Conservation (phyloP, 2,113 vertebrate genomes). For the Phalacrocorax carbo region DNA sequence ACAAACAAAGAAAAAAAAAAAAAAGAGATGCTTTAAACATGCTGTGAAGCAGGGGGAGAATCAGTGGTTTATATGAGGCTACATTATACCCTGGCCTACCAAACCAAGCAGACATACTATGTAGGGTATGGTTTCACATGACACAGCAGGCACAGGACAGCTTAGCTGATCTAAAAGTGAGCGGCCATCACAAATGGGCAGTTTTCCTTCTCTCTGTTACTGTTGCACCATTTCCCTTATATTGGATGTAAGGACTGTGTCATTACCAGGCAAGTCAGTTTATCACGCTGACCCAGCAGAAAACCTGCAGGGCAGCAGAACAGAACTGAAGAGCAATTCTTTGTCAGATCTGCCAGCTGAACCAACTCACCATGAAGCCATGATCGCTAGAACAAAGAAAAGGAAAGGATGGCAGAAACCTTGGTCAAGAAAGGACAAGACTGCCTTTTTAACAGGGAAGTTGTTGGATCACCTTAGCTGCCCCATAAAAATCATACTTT, state of each 20-base stretch:
- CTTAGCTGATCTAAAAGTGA: background rate
- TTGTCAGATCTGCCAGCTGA: background rate
- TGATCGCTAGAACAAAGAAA: background rate
- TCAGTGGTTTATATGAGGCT: background rate
- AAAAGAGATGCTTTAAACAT: background rate
- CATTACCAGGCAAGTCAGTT: accelerated
- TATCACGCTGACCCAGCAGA: background rate
- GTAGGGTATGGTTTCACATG: background rate
- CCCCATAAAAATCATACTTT: background rate
- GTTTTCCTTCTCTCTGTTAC: background rate
- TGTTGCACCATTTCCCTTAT: background rate
- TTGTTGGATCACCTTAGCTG: background rate
- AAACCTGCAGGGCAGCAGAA: background rate
- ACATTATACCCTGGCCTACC: background rate
- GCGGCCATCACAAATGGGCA: background rate
- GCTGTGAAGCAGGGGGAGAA: background rate
- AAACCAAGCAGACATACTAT: accelerated
- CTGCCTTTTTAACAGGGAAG: background rate
- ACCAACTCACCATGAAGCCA: background rate
- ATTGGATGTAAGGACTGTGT: background rate
- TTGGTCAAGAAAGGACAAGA: background rate
- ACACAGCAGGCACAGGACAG: background rate
- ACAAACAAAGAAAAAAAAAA: background rate
- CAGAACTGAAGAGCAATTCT: background rate
- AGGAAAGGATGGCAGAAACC: background rate